Percentiles rank a stretch among this genome's conserved stretches.
phyloP scores from a whole-genome alignment of 2,797 vertebrate genomes.

The Eulemur rubriventer region DNA sequence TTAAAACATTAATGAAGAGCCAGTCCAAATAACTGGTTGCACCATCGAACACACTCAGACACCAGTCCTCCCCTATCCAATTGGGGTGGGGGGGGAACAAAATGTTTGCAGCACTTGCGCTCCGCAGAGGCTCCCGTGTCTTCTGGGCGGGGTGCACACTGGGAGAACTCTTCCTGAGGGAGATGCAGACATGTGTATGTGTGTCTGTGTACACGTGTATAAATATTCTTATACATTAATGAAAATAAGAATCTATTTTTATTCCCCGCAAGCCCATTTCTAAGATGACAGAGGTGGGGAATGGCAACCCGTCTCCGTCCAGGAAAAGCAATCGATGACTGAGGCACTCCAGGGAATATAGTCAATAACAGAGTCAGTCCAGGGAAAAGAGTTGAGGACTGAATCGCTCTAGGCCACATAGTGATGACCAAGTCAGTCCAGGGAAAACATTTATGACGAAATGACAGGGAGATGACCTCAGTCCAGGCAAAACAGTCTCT shows the following conservation, averaged over 20 bases:
- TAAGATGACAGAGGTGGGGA: fast-evolving
- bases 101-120: background rate
- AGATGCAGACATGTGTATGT: fast-evolving
- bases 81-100: fast-evolving
- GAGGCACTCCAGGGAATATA: background rate
- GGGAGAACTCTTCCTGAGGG: background rate
- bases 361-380: fast-evolving
- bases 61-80: fast-evolving
- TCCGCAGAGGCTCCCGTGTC: too few relatives aligned
- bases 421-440: background rate
- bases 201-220: fast-evolving
- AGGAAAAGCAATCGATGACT: background rate
- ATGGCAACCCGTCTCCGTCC: fast-evolving
- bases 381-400: background rate
- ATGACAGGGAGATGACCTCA: background rate
- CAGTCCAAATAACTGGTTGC: too few relatives aligned
- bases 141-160: background rate
- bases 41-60: fast-evolving
- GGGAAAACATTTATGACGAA: background rate
- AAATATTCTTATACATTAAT: fast-evolving
- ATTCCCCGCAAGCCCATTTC: background rate
- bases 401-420: too few relatives aligned
- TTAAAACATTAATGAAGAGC: too few relatives aligned
- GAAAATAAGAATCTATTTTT: too few relatives aligned
- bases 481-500: background rate